Conservation (phyloP, 2,797 vertebrate species). For the Clamator glandarius region DNA sequence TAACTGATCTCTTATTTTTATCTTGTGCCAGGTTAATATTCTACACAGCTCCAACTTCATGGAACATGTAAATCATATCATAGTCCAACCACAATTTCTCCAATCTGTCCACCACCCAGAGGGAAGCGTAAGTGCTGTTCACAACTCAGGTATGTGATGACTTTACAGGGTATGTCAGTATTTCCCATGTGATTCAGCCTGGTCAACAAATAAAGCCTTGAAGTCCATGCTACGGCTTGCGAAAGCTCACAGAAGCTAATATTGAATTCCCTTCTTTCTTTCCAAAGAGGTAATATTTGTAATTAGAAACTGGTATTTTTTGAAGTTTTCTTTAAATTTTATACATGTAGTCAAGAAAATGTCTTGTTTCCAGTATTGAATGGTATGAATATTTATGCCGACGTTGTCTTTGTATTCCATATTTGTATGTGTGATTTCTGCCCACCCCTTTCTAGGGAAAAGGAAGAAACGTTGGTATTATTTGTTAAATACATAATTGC, state of each 20-base stretch:
- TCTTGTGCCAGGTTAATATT: slow-evolving; percentile 83
- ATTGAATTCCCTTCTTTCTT: neutral
- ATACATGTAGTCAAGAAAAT: neutral
- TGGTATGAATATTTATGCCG: neutral
- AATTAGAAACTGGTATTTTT: neutral
- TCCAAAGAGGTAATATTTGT: neutral
- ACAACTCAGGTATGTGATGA: slow-evolving; percentile 81
- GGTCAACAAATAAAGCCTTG: neutral
- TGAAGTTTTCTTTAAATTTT: neutral
- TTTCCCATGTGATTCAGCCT: neutral
- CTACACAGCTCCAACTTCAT: slow-evolving; percentile 83
- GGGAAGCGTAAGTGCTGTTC: slow-evolving; percentile 75
- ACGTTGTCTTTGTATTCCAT: neutral
- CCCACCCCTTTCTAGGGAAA: neutral
- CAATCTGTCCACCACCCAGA: slow-evolving; percentile 86
- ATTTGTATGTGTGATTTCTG: neutral
- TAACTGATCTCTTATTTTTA: neutral
- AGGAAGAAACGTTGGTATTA: neutral
- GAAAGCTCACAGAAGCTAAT: neutral
- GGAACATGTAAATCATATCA: slow-evolving; percentile 86
- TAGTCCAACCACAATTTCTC: slow-evolving; percentile 87
- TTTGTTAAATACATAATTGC: neutral
- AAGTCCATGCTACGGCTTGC: neutral
- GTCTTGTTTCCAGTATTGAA: neutral
- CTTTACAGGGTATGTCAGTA: neutral